phyloP scores from a whole-genome alignment of 2,113 vertebrate genomes.

The Odobenus rosmarus region DNA sequence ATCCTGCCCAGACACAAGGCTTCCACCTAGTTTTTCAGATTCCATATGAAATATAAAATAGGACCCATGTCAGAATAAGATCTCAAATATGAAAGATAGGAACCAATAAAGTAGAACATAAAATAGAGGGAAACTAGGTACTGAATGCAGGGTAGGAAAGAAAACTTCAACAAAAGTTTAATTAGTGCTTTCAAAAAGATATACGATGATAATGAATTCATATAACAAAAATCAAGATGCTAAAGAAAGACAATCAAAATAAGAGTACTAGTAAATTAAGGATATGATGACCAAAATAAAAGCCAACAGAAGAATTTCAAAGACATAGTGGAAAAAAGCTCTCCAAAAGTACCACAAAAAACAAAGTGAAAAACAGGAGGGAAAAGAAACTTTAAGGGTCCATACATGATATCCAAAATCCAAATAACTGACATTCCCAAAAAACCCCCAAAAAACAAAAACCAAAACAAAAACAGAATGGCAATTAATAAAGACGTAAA shows the following conservation, averaged over 20 bases:
- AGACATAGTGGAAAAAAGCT: neutral
- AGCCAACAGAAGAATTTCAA: neutral
- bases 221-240: neutral
- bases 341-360: neutral
- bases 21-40: neutral
- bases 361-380: neutral
- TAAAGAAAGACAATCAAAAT: neutral
- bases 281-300: neutral
- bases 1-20: neutral
- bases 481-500: neutral
- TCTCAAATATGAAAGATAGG: neutral
- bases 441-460: neutral
- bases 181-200: neutral
- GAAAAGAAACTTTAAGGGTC: neutral
- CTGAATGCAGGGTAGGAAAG: neutral
- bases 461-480: neutral
- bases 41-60: neutral
- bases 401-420: neutral
- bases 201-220: neutral
- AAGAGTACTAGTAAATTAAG: neutral
- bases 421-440: neutral
- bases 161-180: neutral
- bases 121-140: neutral
- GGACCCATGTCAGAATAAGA: neutral
- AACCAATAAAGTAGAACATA: neutral